Evolutionary conservation across 1,140 invertebrate species (phyloP).

Genomic region (Euborellia annulipes): DNA sequence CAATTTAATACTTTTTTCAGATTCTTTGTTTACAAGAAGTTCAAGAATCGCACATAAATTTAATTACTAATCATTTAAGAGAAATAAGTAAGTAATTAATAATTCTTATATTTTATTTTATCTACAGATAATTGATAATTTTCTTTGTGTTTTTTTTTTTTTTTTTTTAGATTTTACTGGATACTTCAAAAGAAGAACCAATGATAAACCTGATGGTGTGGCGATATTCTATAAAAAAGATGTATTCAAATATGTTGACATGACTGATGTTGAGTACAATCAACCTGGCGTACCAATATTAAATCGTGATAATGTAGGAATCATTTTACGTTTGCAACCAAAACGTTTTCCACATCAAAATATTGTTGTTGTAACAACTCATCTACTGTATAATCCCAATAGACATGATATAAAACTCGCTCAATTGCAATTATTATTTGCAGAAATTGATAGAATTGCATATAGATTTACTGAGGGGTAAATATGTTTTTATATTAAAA

Average conservation of each 20-base stretch:
- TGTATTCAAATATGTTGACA: constrained; percentile 43
- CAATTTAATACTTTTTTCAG: constrained; percentile 6
- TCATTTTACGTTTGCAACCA: constrained; percentile 56
- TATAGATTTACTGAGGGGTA: constrained; percentile 25
- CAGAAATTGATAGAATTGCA: constrained; percentile 67
- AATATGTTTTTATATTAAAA: too few relatives aligned
- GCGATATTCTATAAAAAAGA: constrained; percentile 59
- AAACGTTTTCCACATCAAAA: constrained; percentile 29
- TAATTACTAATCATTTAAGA: constrained; percentile 7
- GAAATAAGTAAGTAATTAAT: background rate
- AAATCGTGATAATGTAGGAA: constrained; percentile 73
- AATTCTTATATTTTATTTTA: too few relatives aligned
- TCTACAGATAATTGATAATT: too few relatives aligned
- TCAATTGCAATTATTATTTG: constrained; percentile 61
- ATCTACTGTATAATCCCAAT: constrained; percentile 83
- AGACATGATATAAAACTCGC: constrained; percentile 76
- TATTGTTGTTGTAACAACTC: constrained; percentile 76
- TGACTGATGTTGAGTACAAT: constrained; percentile 42
- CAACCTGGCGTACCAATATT: constrained; percentile 36
- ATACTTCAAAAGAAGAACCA: constrained; percentile 58
- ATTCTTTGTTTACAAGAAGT: background rate
- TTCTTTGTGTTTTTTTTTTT: too few relatives aligned
- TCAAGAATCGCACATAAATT: constrained; percentile 7
- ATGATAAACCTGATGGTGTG: constrained; percentile 58
- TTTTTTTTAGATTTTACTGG: constrained; percentile 36